Evolutionary conservation across 2,113 vertebrate species (phyloP).

Genomic region (Centropus unirufus): DNA sequence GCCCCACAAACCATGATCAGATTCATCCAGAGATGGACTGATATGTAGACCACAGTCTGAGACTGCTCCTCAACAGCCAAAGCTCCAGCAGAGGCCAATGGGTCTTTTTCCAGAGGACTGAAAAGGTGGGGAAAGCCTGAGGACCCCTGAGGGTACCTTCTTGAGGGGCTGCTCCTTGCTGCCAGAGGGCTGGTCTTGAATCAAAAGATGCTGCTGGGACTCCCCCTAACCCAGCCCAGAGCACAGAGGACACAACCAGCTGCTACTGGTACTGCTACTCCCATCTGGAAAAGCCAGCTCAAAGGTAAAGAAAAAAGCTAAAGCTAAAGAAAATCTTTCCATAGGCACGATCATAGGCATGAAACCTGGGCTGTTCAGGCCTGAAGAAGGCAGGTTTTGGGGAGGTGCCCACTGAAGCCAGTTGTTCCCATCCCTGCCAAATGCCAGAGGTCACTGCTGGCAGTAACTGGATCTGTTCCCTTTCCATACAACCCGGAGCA

Average conservation of each 20-base stretch:
- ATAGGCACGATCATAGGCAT: neutral
- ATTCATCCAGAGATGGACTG: neutral
- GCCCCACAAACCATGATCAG: neutral
- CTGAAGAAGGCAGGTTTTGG: neutral
- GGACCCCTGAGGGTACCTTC: neutral
- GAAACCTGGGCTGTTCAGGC: neutral
- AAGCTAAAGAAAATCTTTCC: neutral
- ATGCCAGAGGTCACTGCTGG: neutral
- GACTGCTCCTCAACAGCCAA: neutral
- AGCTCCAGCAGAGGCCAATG: neutral
- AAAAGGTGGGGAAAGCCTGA: neutral
- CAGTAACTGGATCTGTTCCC: neutral
- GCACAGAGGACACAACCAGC: neutral
- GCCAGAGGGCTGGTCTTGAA: neutral
- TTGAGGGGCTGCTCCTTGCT: neutral
- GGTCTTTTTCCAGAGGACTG: neutral
- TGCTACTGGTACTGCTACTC: no score
- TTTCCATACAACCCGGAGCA: accelerated
- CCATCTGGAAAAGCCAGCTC: neutral
- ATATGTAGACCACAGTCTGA: neutral
- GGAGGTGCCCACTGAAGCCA: neutral
- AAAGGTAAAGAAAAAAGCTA: no score
- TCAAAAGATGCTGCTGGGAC: neutral
- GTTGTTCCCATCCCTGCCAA: neutral
- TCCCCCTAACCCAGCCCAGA: neutral